Evolutionary conservation across 2,888 invertebrate species (phyloP).

Genomic region (Operophtera brumata): DNA sequence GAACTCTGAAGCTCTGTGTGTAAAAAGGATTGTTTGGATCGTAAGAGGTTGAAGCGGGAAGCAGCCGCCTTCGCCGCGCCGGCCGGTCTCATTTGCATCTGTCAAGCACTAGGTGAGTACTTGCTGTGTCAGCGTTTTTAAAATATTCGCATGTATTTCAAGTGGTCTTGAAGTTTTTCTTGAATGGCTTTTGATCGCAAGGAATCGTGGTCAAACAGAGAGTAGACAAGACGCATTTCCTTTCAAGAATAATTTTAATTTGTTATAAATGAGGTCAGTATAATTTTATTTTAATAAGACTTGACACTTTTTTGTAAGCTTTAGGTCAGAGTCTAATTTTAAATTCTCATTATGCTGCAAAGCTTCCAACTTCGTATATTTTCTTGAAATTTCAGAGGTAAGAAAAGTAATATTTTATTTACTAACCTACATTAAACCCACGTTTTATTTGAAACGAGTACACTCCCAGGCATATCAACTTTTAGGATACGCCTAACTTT

Average conservation of each 20-base stretch:
- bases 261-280: constrained; percentile 18
- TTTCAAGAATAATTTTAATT: constrained; percentile 34
- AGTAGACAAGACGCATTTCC: constrained; percentile 33
- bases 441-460: constrained; percentile 1
- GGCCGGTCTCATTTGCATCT: constrained; percentile 68
- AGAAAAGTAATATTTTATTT: not conserved
- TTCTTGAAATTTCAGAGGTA: not conserved
- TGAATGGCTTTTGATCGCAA: constrained; percentile 46
- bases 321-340: constrained; percentile 1
- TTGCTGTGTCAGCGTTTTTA: constrained; percentile 56
- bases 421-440: not conserved
- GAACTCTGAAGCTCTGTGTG: constrained; percentile 55
- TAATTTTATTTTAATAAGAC: not conserved
- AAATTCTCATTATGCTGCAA: constrained; percentile 1
- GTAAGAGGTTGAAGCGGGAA: constrained; percentile 57
- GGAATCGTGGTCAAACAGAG: constrained; percentile 41
- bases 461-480: constrained; percentile 4
- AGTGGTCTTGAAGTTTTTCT: constrained; percentile 45
- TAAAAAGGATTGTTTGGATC: constrained; percentile 68
- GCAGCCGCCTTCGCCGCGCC: constrained; percentile 51
- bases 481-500: constrained; percentile 23
- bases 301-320: not conserved
- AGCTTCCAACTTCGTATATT: not conserved
- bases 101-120: constrained; percentile 69
- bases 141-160: constrained; percentile 50